phyloP scores from a whole-genome alignment of 2,113 vertebrate species.

The Phyllopteryx taeniolatus region DNA sequence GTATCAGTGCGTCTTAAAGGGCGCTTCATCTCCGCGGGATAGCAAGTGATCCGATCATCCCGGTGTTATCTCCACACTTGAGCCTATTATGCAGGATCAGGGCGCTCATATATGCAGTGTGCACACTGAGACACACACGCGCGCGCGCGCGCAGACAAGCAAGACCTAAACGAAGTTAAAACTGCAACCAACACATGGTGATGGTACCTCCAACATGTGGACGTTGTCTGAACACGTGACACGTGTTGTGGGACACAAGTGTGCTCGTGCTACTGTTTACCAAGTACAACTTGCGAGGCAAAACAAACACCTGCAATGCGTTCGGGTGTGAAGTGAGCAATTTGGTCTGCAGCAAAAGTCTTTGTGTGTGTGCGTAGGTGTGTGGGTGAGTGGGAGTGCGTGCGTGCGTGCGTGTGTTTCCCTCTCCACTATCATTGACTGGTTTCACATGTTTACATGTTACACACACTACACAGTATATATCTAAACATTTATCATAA shows the following conservation, averaged over 20 bases:
- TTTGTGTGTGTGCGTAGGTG: neutral
- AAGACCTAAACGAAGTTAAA: too few relatives aligned
- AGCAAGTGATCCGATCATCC: conserved; percentile 70
- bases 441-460: too few relatives aligned
- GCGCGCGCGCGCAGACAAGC: neutral
- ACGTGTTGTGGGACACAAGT: neutral
- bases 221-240: neutral
- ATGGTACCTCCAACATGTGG: neutral
- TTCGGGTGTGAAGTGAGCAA: conserved; percentile 20
- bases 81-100: conserved; percentile 62
- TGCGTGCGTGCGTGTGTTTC: too few relatives aligned
- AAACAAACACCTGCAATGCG: neutral
- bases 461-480: too few relatives aligned
- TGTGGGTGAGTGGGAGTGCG: neutral
- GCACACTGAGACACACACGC: neutral
- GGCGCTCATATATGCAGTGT: neutral
- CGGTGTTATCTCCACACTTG: conserved; percentile 64
- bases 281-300: neutral
- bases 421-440: too few relatives aligned
- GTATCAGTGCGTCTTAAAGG: conserved; percentile 56
- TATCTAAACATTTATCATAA: too few relatives aligned
- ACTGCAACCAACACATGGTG: neutral
- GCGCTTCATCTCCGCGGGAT: conserved; percentile 59
- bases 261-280: conserved; percentile 3
- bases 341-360: neutral